Evolutionary conservation across 2,888 invertebrate species (phyloP).

Genomic region (Dendrolimus pini): DNA sequence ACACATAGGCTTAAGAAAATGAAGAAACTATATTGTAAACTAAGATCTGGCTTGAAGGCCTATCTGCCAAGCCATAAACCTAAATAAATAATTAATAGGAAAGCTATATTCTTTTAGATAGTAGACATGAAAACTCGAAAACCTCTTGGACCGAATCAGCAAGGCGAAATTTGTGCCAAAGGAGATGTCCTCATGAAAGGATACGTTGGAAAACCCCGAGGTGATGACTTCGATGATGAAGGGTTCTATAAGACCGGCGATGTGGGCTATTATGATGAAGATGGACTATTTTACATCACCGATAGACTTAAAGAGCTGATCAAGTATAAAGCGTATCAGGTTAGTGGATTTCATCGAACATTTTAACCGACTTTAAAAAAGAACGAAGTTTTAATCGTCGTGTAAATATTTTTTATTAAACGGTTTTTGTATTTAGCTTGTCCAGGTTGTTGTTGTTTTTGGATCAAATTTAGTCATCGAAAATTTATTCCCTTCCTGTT

Average conservation of each 20-base stretch:
- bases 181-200: constrained; percentile 88
- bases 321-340: constrained; percentile 60
- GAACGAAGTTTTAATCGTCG: too few species aligned
- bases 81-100: too few species aligned
- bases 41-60: too few species aligned
- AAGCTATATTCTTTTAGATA: constrained; percentile 31
- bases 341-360: constrained; percentile 13
- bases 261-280: constrained; percentile 55
- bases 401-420: too few species aligned
- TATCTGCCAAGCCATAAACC: too few species aligned
- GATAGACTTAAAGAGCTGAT: constrained; percentile 60
- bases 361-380: too few species aligned
- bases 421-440: too few species aligned
- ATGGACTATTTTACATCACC: constrained; percentile 44
- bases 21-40: too few species aligned
- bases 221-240: constrained; percentile 85
- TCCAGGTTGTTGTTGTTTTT: too few species aligned
- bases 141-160: constrained; percentile 78
- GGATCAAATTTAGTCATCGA: too few species aligned
- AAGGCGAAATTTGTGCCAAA: constrained; percentile 89
- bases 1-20: too few species aligned
- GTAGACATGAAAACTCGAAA: constrained; percentile 78
- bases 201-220: constrained; percentile 71
- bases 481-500: too few species aligned
- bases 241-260: constrained; percentile 83